Base-by-base conservation (phyloP, 2,888 invertebrate species). In the Drosophila flavopinicola region DNA sequence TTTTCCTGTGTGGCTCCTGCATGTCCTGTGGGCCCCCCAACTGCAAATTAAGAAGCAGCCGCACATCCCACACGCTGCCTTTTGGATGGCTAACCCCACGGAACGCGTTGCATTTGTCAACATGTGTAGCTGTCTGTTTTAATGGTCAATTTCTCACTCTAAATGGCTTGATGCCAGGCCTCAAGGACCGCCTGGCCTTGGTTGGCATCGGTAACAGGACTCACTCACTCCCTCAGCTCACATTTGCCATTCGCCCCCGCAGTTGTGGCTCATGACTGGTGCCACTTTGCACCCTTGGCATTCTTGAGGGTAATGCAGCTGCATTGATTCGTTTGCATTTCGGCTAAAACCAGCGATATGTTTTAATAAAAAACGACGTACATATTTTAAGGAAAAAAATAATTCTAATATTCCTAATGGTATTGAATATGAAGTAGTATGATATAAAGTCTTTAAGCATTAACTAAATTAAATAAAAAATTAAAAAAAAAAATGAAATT, bases 71-170 rank as follows among this genome's bases (percentile, higher is more conserved):
- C 32, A 7, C 17, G 29, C 27, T 10, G 33, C 53, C 30, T 9
- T 9, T 9, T 9, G 42, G 5, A 10, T n/a, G 6, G 3, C 37
- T 10, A 23, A 27, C 17, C 29, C 29, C 37, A 35, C 45, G 42
- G 41, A 67, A 65, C 78, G 70, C 75, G 75, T 66, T 73, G 75
- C 82, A 87, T 86, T 84, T 88, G 84, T 87, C 80, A 87, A 80
- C 85, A 74, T 76, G 73, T 82, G 83, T 79, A 80, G 78, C 79
- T 83, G 83, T 82, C 82, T 78, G 78, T 80, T 88, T 87, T 88
- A 89, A 88, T 89, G 88, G 88, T 75, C 89, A 86, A 88, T 89
- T 89, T 89, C 89, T 89, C 89, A 89, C 89, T 82, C 88, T 88
- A 88, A 89, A 89, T 88, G 88, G 83, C 68, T 61, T 42, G 66